These are phyloP conservation scores for Agonum fuliginosum DNA, from an alignment of 2,888 invertebrate genomes.

Conservation along the genomic window DNA sequence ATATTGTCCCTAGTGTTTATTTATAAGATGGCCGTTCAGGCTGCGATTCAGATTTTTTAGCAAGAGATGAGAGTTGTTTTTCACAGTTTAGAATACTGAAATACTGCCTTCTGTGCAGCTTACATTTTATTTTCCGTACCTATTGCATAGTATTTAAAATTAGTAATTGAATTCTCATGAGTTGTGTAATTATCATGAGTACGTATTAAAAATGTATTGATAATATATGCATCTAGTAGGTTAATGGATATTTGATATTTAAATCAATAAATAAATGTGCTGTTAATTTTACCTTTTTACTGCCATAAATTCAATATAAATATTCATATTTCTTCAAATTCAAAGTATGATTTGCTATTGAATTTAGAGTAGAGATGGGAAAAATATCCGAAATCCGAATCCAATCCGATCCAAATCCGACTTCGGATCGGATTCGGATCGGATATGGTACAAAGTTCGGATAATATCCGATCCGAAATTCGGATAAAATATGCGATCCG, in stretches of 20 bases:
- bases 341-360: background rate
- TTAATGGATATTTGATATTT: conserved; percentile 25
- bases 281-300: background rate
- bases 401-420: no score
- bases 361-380: no score
- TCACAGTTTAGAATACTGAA: conserved; percentile 1
- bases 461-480: no score
- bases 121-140: background rate
- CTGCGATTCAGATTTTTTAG: background rate
- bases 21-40: conserved; percentile 23
- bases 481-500: no score
- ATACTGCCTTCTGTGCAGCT: background rate
- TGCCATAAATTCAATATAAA: background rate
- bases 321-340: background rate
- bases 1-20: conserved; percentile 26
- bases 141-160: background rate
- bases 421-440: no score
- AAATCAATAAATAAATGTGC: conserved; percentile 12
- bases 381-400: no score
- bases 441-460: no score
- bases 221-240: background rate
- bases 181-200: conserved; percentile 16
- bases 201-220: conserved; percentile 20
- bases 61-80: conserved; percentile 12
- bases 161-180: background rate